phyloP scores from a whole-genome alignment of 2,113 vertebrate genomes.

The Ophiodon elongatus region DNA sequence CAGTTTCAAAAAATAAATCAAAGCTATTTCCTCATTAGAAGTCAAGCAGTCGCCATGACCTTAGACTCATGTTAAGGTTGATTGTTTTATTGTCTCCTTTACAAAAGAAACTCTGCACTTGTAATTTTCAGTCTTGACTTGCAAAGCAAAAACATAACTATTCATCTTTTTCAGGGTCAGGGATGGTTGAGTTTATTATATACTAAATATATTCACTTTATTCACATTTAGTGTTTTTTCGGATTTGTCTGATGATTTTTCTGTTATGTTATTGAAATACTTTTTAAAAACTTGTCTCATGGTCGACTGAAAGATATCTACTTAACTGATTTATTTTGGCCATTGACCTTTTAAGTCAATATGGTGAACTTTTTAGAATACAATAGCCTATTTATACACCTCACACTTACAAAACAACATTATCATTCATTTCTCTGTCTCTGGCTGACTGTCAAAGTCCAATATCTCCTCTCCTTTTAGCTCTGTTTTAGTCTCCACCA shows the following conservation, averaged over 20 bases:
- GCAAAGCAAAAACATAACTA: slow-evolving; percentile 3
- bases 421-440: not conserved
- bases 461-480: not conserved
- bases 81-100: slow-evolving; percentile 16
- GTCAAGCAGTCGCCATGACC: slow-evolving; percentile 17
- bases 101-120: not conserved
- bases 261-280: not conserved
- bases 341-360: no score
- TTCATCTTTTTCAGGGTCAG: slow-evolving; percentile 13
- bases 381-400: no score
- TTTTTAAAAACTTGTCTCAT: not conserved
- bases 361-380: no score
- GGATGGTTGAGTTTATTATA: not conserved
- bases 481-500: not conserved
- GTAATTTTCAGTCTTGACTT: not conserved
- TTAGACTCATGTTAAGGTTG: slow-evolving; percentile 1
- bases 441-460: not conserved
- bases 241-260: not conserved
- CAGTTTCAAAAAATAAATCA: slow-evolving; percentile 16
- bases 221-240: not conserved
- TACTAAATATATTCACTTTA: not conserved
- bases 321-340: no score
- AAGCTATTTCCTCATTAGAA: slow-evolving; percentile 22
- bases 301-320: not conserved
- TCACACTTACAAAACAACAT: not conserved